Evolutionary conservation across 2,113 vertebrate genomes (phyloP), one percentile per base, ranked within the genome.

Genomic region (Athene noctua): DNA sequence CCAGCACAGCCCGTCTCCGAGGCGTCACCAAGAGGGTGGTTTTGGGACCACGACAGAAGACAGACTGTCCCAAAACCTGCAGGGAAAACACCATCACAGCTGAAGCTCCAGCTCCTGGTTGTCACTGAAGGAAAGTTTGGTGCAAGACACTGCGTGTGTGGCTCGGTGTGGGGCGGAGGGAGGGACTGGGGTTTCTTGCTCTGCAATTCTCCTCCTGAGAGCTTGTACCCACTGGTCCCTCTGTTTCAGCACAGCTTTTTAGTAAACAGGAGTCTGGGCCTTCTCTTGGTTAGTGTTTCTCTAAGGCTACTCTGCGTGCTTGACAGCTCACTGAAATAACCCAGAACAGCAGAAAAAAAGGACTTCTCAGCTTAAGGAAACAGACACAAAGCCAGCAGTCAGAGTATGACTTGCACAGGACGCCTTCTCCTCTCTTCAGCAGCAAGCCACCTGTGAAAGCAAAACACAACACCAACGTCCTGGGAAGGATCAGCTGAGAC

Each of bases 271-370:
- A 88, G 32, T 83, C 85, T 11, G 13, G 80, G 90, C 62, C 65
- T 84, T 75, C 87, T 77, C 22, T 13, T 44, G 34, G 61, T 88
- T 79, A 89, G 78, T 70, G 77, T 36, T 36, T 81, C 75, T 51
- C 80, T 83, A 78, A 51, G 61, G 68, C 63, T 94, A 55, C 73
- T 84, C 84, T 67, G 54, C 55, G 86, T 49, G 72, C 94, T 81
- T 55, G 6, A 68, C 80, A 94, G 86, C 84, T 92, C 92, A 94
- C 80, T 67, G 80, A 88, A 94, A 92, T 23, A 71, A 94, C 73
- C 80, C 93, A 86, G 61, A 15, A 86, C 68, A 62, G 91, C 95
- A 91, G 86, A 55, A 93, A 94, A 95, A 23, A 66, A 61, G 25
- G 38, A 86, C 42, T 92, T 58, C 66, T 66, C 67, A 90, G 84